Conservation (phyloP, 2,113 vertebrate species). For the Orycteropus afer region DNA sequence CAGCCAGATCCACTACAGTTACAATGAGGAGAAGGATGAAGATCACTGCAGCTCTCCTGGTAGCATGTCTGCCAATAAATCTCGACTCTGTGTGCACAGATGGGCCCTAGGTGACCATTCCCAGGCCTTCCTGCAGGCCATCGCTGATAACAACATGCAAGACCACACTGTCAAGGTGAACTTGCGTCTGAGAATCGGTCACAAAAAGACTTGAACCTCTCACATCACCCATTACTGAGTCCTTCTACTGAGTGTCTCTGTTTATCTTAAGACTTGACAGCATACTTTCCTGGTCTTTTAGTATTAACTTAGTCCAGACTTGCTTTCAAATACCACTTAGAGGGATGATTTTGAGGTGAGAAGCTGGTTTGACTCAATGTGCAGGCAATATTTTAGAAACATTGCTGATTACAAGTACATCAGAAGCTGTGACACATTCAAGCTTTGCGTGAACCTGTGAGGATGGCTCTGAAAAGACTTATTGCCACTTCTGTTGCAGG, state of each 20-base stretch:
- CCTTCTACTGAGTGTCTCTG: neutral
- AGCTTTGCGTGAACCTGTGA: neutral
- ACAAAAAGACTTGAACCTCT: neutral
- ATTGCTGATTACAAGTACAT: neutral
- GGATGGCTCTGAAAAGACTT: neutral
- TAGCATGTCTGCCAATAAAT: conserved; percentile 93
- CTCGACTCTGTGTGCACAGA: conserved; percentile 91
- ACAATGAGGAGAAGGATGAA: conserved; percentile 99
- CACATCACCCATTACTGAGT: neutral
- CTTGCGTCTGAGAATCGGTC: neutral
- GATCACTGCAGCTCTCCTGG: conserved; percentile 97
- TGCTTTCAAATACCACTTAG: neutral
- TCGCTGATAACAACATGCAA: conserved; percentile 97
- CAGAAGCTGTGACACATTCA: neutral
- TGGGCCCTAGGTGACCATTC: conserved; percentile 94
- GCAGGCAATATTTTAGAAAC: neutral
- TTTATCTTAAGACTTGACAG: neutral
- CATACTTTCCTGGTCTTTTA: neutral
- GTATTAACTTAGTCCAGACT: neutral
- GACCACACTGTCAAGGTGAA: conserved; percentile 97
- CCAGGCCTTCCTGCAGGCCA: conserved; percentile 97
- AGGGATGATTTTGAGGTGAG: neutral
- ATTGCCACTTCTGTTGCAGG: conserved; percentile 84
- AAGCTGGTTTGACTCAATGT: neutral
- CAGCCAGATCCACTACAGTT: conserved; percentile 99